phyloP scores from a whole-genome alignment of 2,888 invertebrate genomes.

The Antheraea assamensis region DNA sequence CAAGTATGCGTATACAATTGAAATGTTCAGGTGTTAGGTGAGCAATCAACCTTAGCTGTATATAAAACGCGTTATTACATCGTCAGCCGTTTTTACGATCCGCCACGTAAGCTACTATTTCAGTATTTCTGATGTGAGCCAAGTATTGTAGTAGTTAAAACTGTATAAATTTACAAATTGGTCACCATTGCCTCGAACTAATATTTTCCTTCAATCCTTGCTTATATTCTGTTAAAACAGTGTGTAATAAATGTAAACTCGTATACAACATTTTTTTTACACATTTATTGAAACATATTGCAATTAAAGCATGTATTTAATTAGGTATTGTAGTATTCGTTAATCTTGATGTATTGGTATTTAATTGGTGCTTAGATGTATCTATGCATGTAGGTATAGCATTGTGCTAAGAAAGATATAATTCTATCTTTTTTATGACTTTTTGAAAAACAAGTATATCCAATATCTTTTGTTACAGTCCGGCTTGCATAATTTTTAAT shows the following conservation, averaged over 20 bases:
- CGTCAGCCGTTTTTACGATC: slow-evolving; percentile 23
- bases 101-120: slow-evolving; percentile 18
- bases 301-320: too few relatives aligned
- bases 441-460: background rate
- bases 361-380: background rate
- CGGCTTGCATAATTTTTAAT: background rate
- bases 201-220: background rate
- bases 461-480: background rate
- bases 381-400: background rate
- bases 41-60: slow-evolving; percentile 1
- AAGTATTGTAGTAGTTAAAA: slow-evolving; percentile 12
- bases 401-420: background rate
- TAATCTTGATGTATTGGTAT: background rate
- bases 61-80: background rate
- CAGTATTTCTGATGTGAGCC: slow-evolving; percentile 16
- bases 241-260: background rate
- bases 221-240: background rate
- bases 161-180: background rate
- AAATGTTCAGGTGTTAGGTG: background rate
- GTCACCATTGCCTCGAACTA: background rate
- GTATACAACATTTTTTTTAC: too few relatives aligned
- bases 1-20: background rate
- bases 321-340: background rate
- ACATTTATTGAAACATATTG: too few relatives aligned
- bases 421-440: background rate